phyloP scores from a whole-genome alignment of 2,113 vertebrate species.

The Periophthalmodon schlosseri region DNA sequence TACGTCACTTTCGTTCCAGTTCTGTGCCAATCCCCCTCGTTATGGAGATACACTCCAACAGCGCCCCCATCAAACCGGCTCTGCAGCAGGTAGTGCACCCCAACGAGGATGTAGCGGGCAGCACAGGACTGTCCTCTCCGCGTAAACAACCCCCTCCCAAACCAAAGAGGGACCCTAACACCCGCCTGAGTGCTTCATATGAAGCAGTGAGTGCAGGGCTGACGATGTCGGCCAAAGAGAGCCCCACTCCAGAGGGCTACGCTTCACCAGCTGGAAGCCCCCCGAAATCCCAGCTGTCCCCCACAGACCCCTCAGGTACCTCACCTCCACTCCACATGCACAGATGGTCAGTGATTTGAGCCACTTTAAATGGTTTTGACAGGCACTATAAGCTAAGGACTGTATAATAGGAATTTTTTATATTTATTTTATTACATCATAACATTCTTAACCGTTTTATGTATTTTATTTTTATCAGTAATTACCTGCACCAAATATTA shows the following conservation, averaged over 20 bases:
- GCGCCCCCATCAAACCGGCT: slow-evolving; percentile 82
- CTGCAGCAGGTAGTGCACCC: slow-evolving; percentile 82
- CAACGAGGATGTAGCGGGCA: slow-evolving; percentile 76
- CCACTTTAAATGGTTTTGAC: slow-evolving; percentile 11
- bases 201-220: slow-evolving; percentile 93
- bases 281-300: slow-evolving; percentile 75
- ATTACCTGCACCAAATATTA: neutral
- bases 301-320: slow-evolving; percentile 75
- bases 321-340: slow-evolving; percentile 16
- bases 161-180: slow-evolving; percentile 96
- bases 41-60: slow-evolving; percentile 77
- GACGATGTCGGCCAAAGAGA: slow-evolving; percentile 84
- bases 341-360: slow-evolving; percentile 28
- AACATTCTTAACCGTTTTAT: neutral
- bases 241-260: slow-evolving; percentile 81
- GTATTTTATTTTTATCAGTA: neutral
- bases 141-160: slow-evolving; percentile 97
- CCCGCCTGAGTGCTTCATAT: slow-evolving; percentile 93
- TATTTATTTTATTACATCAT: neutral
- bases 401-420: neutral
- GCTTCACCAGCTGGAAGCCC: slow-evolving; percentile 74
- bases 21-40: slow-evolving; percentile 79
- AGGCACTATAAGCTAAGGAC: neutral
- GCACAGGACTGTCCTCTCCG: slow-evolving; percentile 83
- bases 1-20: slow-evolving; percentile 83